Evolutionary conservation across 2,888 invertebrate species (phyloP).

Genomic region (Temnothorax rugatulus): DNA sequence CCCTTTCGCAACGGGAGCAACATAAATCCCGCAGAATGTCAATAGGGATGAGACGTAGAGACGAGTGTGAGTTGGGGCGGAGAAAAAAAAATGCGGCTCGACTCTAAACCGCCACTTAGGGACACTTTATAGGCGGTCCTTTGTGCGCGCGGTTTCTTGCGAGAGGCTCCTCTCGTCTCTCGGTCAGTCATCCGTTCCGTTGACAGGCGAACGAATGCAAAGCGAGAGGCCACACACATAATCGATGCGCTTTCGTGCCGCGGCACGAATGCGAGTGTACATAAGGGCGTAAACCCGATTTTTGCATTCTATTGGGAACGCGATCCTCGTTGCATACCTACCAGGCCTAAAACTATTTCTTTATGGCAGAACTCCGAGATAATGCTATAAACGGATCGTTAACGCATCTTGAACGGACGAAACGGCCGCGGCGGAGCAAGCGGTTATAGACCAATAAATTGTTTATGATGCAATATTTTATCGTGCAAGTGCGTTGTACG

Average conservation of each 20-base stretch:
- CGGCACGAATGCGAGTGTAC: constrained; percentile 34
- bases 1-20: not conserved
- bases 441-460: constrained; percentile 68
- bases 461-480: constrained; percentile 67
- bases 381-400: constrained; percentile 47
- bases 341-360: constrained; percentile 19
- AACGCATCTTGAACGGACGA: constrained; percentile 25
- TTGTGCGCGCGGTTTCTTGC: constrained; percentile 57
- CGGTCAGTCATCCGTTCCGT: constrained; percentile 71
- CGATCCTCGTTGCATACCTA: not conserved
- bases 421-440: constrained; percentile 25
- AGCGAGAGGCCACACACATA: constrained; percentile 64
- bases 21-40: constrained; percentile 26
- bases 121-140: constrained; percentile 76
- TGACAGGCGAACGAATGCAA: constrained; percentile 76
- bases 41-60: constrained; percentile 34
- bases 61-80: constrained; percentile 61
- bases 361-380: constrained; percentile 12
- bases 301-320: constrained; percentile 11
- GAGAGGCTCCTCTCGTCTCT: constrained; percentile 69
- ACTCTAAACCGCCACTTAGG: constrained; percentile 80
- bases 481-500: constrained; percentile 22
- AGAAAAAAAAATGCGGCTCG: constrained; percentile 71
- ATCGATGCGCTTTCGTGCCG: constrained; percentile 56
- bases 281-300: constrained; percentile 49